Base-by-base conservation (phyloP, 2,888 invertebrate genomes). In the Polyploca ridens region DNA sequence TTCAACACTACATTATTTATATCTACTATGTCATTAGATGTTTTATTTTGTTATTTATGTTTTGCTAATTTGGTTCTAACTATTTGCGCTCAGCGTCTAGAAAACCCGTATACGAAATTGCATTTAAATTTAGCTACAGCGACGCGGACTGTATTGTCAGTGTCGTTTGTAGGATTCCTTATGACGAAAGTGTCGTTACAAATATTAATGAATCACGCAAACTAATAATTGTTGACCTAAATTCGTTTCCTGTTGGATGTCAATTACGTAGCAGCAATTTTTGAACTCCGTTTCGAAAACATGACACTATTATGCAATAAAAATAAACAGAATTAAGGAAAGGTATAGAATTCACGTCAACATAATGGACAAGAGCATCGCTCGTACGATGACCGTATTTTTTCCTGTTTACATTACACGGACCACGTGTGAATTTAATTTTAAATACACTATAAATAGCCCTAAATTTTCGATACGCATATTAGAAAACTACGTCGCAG, bases 151-250 rank as follows among this genome's bases (percentile, higher is more conserved):
- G 46, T n/a, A 10, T 54, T 19, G 54, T 19, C 16, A 16, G 16
- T n/a, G n/a, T 14, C 54, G 54, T 19, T 19, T 19, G 54, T 54
- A 54, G 54, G 54, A 19, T 54, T 54, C 54, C 54, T n/a, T 54
- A 54, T n/a, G 54, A 54, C 19, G 54, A 54, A 19, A 54, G 7
- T 54, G 19, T 54, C 54, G 54, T 54, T 54, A 19, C 54, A 54
- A 54, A 54, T 54, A 19, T 54, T 54, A 54, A 54, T 54, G 54
- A 19, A 54, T 54, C 54, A 54, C 54, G 54, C 54, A 54, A 19
- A 54, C 54, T 54, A 54, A 54, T 54, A 54, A 54, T 54, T 19
- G 19, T 54, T 19, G 54, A 54, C 54, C 54, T 10, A 54, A 54
- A 54, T 54, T 54, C 19, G 19, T 19, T 54, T 46, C n/a, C n/a